Percentiles rank a stretch among this genome's conserved stretches.
Evolutionary conservation across 1,140 invertebrate species (phyloP).

Genomic region (Drosophila aff.): DNA sequence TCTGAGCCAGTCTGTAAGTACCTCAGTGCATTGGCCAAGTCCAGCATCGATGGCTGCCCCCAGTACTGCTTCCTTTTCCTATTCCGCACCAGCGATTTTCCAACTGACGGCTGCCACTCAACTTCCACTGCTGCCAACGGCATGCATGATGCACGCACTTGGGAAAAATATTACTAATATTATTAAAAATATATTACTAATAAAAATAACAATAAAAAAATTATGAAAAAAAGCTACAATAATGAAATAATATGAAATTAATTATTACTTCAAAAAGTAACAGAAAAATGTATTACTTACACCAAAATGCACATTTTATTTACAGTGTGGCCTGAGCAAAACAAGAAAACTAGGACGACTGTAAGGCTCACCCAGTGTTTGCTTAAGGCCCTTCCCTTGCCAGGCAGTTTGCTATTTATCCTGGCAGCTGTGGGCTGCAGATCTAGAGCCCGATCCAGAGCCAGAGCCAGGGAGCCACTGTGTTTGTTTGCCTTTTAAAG

Average conservation of each 20-base stretch:
- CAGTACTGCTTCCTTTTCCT: conserved; percentile 5
- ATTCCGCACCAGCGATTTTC: conserved; percentile 25
- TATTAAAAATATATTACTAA: too few species aligned
- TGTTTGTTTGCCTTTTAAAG: conserved; percentile 81
- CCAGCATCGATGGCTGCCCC: conserved; percentile 52
- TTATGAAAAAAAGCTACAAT: neutral
- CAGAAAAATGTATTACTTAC: neutral
- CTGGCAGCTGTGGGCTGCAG: conserved; percentile 24
- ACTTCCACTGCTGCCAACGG: conserved; percentile 45
- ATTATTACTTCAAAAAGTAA: fast-evolving
- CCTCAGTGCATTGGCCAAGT: conserved; percentile 54
- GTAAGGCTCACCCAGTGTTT: conserved; percentile 42
- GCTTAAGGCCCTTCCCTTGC: conserved; percentile 37
- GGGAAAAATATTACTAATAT: neutral
- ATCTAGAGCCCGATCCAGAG: conserved; percentile 16
- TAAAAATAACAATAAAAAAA: neutral
- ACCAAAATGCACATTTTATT: neutral
- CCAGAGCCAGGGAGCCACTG: conserved; percentile 23
- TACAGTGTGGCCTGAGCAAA: conserved; percentile 14
- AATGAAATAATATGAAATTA: neutral
- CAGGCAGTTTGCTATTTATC: conserved; percentile 50
- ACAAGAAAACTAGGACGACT: conserved; percentile 33
- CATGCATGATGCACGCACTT: conserved; percentile 66
- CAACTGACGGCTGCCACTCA: conserved; percentile 58
- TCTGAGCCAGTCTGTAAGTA: conserved; percentile 40